Base-by-base conservation (phyloP, 1,140 invertebrate genomes). In the Octopus bimaculoides region DNA sequence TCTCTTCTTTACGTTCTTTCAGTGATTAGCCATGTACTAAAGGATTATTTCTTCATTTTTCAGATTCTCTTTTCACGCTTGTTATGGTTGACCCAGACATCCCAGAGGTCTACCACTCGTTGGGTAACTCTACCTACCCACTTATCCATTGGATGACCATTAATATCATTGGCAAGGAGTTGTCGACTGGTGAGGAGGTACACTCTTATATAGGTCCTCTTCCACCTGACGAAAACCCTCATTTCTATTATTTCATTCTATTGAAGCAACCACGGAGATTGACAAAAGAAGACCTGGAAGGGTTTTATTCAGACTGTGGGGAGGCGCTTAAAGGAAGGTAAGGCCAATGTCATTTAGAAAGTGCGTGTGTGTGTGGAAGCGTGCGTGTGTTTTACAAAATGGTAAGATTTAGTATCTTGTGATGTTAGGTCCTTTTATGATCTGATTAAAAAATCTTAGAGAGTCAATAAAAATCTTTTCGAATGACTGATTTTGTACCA, bases 71-170 rank as follows among this genome's bases (percentile, higher is more conserved):
- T 4, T 71, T 12, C 66, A 71, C 66, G 6, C 26, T 71, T 6
- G 17, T 71, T 6, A 71, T 71, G 66, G 66, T 71, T 71, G 66
- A 71, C 26, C 66, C 66, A 71, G 66, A 71, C 14, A 71, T 71
- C 6, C 66, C 66, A 8, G 17, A 8, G 17, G 14, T 71, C 14
- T 17, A 10, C 66, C 17, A 20, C 17, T 6, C 17, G 9, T 20
- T 71, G 17, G 66, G 66, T 6, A 71, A 71, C 14, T 9, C 66
- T 6, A 17, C 17, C 26, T 6, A 71, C 17, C 66, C 66, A 6
- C 66, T 71, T 6, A 14, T 71, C 66, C 66, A 71, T 71, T 71
- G 66, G 66, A 71, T 71, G 66, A 20, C 26, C 5, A 2, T 71
- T 14, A 71, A 71, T 71, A 71, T 71, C 26, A 14, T 5, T 8